Base-by-base conservation (phyloP, 2,797 vertebrate genomes). In the Enteromius paludinosus region DNA sequence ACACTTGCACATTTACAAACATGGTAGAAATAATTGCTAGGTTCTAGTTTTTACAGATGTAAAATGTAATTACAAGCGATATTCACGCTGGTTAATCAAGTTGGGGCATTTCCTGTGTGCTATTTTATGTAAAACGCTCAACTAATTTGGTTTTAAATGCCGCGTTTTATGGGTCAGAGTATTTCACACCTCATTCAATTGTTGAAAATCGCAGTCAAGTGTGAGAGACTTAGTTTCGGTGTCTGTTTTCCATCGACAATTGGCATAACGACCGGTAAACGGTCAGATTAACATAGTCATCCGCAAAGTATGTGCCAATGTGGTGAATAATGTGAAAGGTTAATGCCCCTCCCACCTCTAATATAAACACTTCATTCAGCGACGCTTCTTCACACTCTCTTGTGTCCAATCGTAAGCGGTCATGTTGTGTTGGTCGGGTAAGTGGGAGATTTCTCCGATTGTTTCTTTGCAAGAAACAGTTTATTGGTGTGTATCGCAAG, bases 1-100 rank as follows among this genome's bases (percentile, higher is more conserved):
- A 85, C 71, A 33, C 86, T 89, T 61, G n/a, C 17, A 54, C 52
- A 91, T 41, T 66, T 45, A 64, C 43, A 5, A 61, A 77, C n/a
- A 52, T 15, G 49, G 23, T 56, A 5, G 33, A 54, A 62, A 65
- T 28, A 84, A 45, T 25, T 23, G 25, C 17, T 49, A 18, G 30
- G 30, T 61, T 38, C 54, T 69, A 35, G 65, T 79, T 30, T 30
- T 28, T 71, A 59, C 25, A 28, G 1, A 17, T 3, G 9, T 18
- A 12, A 41, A 41, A 18, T 15, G 1, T 1, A n/a, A 9, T 30
- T 33, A 33, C 15, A 33, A 45, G 8, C 56, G 33, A 9, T 30
- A 45, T 23, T 45, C 54, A 5, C 28, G 25, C 14, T 18, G 43
- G 2, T 20, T 20, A 25, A 28, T 64, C 23, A 23, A 28, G 10